Percentiles rank a stretch among this genome's conserved stretches.
These are phyloP conservation scores for Heteronetta atricapilla DNA, from an alignment of 2,113 vertebrate species.

Conservation along the genomic window DNA sequence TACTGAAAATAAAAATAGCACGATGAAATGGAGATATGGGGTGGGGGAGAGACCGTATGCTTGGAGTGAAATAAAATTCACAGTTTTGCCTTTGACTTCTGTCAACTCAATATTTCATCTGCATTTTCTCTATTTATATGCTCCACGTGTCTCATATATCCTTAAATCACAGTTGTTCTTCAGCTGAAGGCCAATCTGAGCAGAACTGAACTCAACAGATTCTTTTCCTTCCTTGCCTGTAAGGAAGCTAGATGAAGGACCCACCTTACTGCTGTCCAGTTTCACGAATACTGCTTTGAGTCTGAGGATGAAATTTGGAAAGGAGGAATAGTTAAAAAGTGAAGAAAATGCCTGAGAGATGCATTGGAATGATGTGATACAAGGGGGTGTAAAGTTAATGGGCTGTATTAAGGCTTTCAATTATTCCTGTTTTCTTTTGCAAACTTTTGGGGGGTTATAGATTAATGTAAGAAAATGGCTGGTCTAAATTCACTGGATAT, in stretches of 20 bases:
- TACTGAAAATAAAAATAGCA: neutral
- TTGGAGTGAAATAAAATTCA: neutral
- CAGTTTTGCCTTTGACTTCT: neutral
- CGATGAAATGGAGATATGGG: neutral
- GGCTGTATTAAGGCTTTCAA: constrained; percentile 37
- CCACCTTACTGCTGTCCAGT: neutral
- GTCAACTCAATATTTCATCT: neutral
- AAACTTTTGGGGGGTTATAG: constrained; percentile 10
- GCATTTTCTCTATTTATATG: neutral
- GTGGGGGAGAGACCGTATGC: neutral
- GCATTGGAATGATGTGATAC: constrained; percentile 47
- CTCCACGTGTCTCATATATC: neutral
- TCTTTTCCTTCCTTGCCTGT: neutral
- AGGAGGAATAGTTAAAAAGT: constrained; percentile 22
- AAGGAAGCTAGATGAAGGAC: neutral
- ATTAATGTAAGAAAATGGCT: constrained; percentile 28
- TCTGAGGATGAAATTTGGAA: neutral
- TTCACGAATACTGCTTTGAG: neutral
- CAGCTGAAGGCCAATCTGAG: neutral
- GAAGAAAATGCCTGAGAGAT: constrained; percentile 36
- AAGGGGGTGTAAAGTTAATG: constrained; percentile 61
- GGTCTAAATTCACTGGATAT: neutral
- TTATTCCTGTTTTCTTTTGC: constrained; percentile 34
- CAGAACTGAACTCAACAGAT: neutral
- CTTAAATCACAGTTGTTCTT: constrained; percentile 17